Evolutionary conservation across 2,888 invertebrate genomes (phyloP).

Genomic region (Cylindroiulus punctatus): DNA sequence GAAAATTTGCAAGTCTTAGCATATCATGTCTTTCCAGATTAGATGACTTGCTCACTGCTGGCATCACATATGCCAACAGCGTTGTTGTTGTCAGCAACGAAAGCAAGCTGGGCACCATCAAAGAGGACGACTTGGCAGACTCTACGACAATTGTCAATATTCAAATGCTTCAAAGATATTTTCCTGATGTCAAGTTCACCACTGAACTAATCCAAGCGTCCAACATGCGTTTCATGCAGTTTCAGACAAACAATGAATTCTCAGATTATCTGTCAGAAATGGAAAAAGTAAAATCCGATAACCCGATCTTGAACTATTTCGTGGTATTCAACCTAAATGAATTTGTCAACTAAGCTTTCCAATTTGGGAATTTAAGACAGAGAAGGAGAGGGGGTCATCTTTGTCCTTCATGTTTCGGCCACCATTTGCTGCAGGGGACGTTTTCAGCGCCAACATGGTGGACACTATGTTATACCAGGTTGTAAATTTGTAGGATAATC

Average conservation of each 20-base stretch:
- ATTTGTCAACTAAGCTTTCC: too few species aligned
- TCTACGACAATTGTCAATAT: constrained; percentile 99
- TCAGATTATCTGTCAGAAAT: constrained; percentile 96
- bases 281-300: constrained; percentile 84
- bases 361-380: constrained; percentile 71
- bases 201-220: constrained; percentile 97
- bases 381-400: constrained; percentile 96
- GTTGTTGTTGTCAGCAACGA: constrained; percentile 96
- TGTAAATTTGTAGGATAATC: constrained; percentile 4
- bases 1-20: background rate
- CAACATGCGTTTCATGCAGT: constrained; percentile 99
- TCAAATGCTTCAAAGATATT: constrained; percentile 89
- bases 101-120: constrained; percentile 71
- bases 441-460: constrained; percentile 98
- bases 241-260: constrained; percentile 96
- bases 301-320: background rate
- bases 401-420: constrained; percentile 99
- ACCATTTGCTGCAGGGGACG: constrained; percentile 97
- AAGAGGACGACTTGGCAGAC: constrained; percentile 96
- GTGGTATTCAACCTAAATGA: too few species aligned
- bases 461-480: constrained; percentile 89
- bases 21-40: constrained; percentile 72
- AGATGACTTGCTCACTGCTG: constrained; percentile 92
- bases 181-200: constrained; percentile 97
- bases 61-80: constrained; percentile 94